Base-by-base conservation (phyloP, 2,113 vertebrate genomes). In the Bubo blakistoni region DNA sequence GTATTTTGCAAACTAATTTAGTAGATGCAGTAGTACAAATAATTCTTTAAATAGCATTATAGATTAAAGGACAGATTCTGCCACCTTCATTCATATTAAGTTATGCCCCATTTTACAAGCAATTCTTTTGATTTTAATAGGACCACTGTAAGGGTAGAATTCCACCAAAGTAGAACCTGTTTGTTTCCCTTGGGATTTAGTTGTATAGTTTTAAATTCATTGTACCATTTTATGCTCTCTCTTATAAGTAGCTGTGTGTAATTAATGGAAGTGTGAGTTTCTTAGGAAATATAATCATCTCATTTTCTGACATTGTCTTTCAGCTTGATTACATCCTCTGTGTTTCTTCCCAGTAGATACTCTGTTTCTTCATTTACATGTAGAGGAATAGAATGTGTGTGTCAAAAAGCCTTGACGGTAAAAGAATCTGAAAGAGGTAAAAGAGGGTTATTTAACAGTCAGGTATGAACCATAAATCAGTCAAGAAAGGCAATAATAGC, bases 1-100 rank as follows among this genome's bases (percentile, higher is more conserved):
- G 36, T 12, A 47, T 76, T 96, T 73, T 88, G 46, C 57, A 79
- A 95, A 93, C 61, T 96, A 91, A 62, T 88, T 94, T 89, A 42
- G 27, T 91, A 65, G 79, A 54, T 67, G 63, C 71, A 74, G 16
- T 44, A 76, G 52, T 85, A 83, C 44, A 67, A 79, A 92, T 76
- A 79, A 81, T 83, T 15, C 10, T 90, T 55, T 82, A 94, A 94
- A 72, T 89, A 49, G 12, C 66, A 46, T 94, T 93, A 57, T 57
- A 47, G 77, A 62, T 92, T 93, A 87, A 93, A 81, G 58, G 58
- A 49, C 38, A 47, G 13, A 77, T 90, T 92, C 81, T 70, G 16
- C n/a, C 78, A 78, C 66, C 54, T 86, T 91, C 14, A 42, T 81
- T 89, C 44, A 4, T 69, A 38, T 26, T 47, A 69, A 42, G 26